Evolutionary conservation across 2,888 invertebrate species (phyloP), one percentile per base, ranked within the genome.

Genomic region (Colletes collaris): DNA sequence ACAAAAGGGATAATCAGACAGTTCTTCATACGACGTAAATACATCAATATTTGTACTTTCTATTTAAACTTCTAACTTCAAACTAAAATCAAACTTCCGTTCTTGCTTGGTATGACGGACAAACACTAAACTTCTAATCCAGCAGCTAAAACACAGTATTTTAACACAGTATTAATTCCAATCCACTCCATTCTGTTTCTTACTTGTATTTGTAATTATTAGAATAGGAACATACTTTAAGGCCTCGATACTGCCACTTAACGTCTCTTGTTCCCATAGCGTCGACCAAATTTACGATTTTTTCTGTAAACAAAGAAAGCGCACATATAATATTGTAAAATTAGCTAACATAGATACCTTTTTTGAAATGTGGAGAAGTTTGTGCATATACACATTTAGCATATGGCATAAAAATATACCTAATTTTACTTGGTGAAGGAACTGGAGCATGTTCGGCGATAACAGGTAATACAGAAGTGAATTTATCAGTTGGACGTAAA

Each of bases 401-500:
- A 49, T 4, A 64, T 44, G 40, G 27, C 8, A 60, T 56, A 19
- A 37, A 60, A 59, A 58, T 56, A 55, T 88, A 91, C 92, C 92
- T 91, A 55, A 92, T 90, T 86, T 89, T 91, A 84, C 90, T 92
- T 49, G 92, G 92, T 50, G 93, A 92, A 73, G 92, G 91, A 85
- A 92, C 88, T 69, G 93, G 93, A 62, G 92, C 92, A 79, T 96
- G 96, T 90, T 97, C 97, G 88, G 96, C 95, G 86, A 97, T 97
- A 87, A 96, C 97, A 52, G 96, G 96, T 90, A 97, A 93, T 81
- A 96, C 94, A 0, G 96, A 95, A 40, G 95, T 96, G 75, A 97
- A 95, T 75, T 96, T 95, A 91, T 96, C 96, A 58, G 96, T 96
- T 19, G 97, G 97, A 55, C 96, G 95, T 71, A 96, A 93, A 82